Evolutionary conservation across 2,888 invertebrate genomes (phyloP), one percentile per base, ranked within the genome.

Genomic region (Synergus umbraculus): DNA sequence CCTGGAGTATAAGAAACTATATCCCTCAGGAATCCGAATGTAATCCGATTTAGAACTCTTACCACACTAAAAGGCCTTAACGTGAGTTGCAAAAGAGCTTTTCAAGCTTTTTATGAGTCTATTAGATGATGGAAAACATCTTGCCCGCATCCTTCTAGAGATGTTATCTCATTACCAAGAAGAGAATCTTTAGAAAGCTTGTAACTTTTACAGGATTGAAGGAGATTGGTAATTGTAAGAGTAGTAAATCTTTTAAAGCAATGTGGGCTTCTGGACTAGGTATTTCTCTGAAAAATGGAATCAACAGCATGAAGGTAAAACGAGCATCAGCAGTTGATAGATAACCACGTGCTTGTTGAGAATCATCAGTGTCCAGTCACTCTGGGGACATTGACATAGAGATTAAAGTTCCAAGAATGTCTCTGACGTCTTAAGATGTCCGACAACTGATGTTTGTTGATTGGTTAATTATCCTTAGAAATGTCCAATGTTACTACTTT

Each of bases 31-130:
- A 54, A 29, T 49, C 54, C 13, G 41, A 46, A 37, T 29, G n/a
- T 73, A 73, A 73, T 73, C 46, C 29, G 54, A 73, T 69, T 49
- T 69, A 49, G 29, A 49, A 69, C 37, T 73, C 37, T n/a, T 73
- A n/a, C 18, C 54, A 49, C 37, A 54, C 49, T 73, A 0, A 73
- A 73, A 73, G 37, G 10, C 46, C 4, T 37, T 18, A 41, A 4
- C 9, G 10, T 41, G 5, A 15, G 15, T 29, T n/a, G 37, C 10
- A 54, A 73, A 54, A 29, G 54, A 73, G 10, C 73, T 37, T 29
- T 13, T 54, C 37, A 29, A 73, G 15, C 37, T 73, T 73, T n/a
- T 66, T 10, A 66, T 66, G 65, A 41, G 8, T 66, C 65, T 66
- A 66, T 66, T 43, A 43, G 65, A 41, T 66, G 60, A 60, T 60